Evolutionary conservation across 2,113 vertebrate species (phyloP), one percentile per base, ranked within the genome.

Genomic region (Blennius ocellaris): DNA sequence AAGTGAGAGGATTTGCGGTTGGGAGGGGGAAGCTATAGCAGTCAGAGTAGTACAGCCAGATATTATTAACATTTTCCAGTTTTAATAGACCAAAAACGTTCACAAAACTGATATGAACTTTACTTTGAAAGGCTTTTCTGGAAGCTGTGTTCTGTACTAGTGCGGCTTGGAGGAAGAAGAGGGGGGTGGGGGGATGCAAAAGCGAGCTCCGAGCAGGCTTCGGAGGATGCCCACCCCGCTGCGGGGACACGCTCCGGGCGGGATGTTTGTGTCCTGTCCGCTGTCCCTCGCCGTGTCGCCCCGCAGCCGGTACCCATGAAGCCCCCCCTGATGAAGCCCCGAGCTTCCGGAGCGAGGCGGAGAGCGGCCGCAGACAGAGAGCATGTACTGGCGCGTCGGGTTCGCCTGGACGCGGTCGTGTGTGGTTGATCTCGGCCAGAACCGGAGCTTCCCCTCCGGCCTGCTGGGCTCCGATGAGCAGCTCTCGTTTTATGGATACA

Each of bases 351-450:
- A 84, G 87, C 52, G 84, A 89, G 93, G 93, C 87, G 90, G 90
- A 92, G 89, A 91, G 91, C 61, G 90, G 92, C 90, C 86, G 82
- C 78, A 76, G 77, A 85, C 83, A 78, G 87, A 81, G 84, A 96
- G 95, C 87, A 99, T 99, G 96, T 95, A 94, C 95, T 98, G 97
- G 97, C 96, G 95, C 87, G 95, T 96, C 89, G 96, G 95, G 74
- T 92, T 98, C 81, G 95, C 96, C 84, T 95, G 96, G 85, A 95
- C 96, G 91, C 93, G 96, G 86, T 96, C 95, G 77, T 97, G 94
- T 92, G 95, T 94, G 95, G 94, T 96, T 93, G 96, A 97, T 85
- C 93, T 98, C 74, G 96, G 96, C 94, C 94, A 93, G 91, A 97
- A 96, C 92, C 95, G 94, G 93, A 97, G 95, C 93, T 83, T 97